Percentiles rank a stretch among this genome's conserved stretches.
Conservation (phyloP, 1,140 invertebrate genomes). For the Diabrotica virgifera region DNA sequence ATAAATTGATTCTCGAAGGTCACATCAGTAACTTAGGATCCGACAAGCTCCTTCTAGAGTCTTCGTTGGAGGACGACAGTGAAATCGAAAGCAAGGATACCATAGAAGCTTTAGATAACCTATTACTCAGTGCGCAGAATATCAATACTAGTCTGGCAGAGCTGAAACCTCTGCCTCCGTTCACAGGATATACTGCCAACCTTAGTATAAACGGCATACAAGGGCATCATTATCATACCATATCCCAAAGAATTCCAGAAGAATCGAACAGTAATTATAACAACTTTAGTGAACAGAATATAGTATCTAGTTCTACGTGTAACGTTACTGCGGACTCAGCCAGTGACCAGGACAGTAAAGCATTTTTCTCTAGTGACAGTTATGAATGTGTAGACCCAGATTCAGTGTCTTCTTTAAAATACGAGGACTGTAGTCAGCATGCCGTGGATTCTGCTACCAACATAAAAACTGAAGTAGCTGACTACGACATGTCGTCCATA, state of each 20-base stretch:
- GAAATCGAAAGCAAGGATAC: slow-evolving; percentile 53
- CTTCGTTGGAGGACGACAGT: slow-evolving; percentile 48
- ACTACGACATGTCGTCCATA: slow-evolving; percentile 70
- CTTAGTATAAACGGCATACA: slow-evolving; percentile 80
- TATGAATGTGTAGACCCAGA: slow-evolving; percentile 50
- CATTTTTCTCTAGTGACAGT: slow-evolving; percentile 55
- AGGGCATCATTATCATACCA: slow-evolving; percentile 81
- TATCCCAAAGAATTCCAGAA: slow-evolving; percentile 66
- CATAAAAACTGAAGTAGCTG: slow-evolving; percentile 53
- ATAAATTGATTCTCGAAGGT: slow-evolving; percentile 43
- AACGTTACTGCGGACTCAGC: slow-evolving; percentile 45
- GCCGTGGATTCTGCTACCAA: slow-evolving; percentile 49
- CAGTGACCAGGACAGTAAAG: slow-evolving; percentile 58
- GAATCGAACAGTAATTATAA: slow-evolving; percentile 59
- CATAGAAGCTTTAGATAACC: slow-evolving; percentile 62
- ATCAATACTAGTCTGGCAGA: slow-evolving; percentile 67
- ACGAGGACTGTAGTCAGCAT: slow-evolving; percentile 48
- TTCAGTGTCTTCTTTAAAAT: slow-evolving; percentile 51
- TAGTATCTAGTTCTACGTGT: slow-evolving; percentile 66
- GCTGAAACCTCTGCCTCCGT: slow-evolving; percentile 81
- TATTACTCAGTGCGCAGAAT: slow-evolving; percentile 58
- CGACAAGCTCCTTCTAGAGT: slow-evolving; percentile 51
- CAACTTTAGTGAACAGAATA: slow-evolving; percentile 58
- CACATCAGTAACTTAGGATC: slow-evolving; percentile 44
- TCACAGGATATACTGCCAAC: slow-evolving; percentile 79